Evolutionary conservation across 2,888 invertebrate genomes (phyloP), one percentile per base, ranked within the genome.

Genomic region (Ptychoptera contaminata): DNA sequence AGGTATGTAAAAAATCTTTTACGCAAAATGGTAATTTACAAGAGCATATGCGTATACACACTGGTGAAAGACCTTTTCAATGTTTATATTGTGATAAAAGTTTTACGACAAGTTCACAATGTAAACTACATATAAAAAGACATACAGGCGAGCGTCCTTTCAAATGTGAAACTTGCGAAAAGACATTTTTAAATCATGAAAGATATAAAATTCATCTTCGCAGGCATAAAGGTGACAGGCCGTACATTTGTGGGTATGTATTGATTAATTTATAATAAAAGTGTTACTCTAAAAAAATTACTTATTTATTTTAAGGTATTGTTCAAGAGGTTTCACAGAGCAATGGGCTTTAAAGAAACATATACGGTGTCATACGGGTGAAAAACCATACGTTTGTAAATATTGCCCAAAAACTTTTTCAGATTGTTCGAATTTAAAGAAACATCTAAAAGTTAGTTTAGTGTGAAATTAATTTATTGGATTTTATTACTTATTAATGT

Each of bases 41-140:
- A 36, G 83, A 83, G 54, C 85, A 86, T 63, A 70, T 73, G 61
- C 72, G 85, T 45, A 82, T 80, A 53, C 85, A 86, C 62, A 83
- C 70, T 1, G 81, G 84, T 0, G 83, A 82, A 59, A 81, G 82
- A 54, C 87, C 86, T 0, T 86, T 76, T 62, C 67, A 68, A 49
- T 87, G 86, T 59, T 63, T 70, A 36, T 64, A 70, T 39, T 83
- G 83, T 52, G 72, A 73, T 16, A 71, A 77, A 15, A 70, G 71
- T 47, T 85, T 84, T 62, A 80, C 82, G 34, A 82, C 82, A 1
- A 79, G 79, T 9, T 81, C 80, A 15, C 82, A 82, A 59, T 76
- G 72, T 55, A 74, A 77, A 40, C 67, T 80, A 49, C 82, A 82
- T 55, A 64, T 73, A 14, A 71, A 77, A 30, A 40, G 49, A 9